Conservation (phyloP, 92 coral and sea anemone genomes). For the Phenganax stokvisi region DNA sequence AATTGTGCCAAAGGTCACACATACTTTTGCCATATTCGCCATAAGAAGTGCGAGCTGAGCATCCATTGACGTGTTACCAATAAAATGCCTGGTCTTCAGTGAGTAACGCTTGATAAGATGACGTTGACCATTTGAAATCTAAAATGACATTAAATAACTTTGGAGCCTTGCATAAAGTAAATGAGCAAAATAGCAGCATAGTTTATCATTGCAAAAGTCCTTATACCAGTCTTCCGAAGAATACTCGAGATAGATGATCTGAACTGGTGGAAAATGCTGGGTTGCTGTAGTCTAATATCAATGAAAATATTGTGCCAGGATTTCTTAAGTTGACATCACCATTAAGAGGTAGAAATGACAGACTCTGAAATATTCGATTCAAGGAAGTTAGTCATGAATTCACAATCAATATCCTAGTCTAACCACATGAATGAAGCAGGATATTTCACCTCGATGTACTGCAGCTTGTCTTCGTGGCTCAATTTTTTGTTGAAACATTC, state of each 20-base stretch:
- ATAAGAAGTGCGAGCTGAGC: conserved; percentile 85
- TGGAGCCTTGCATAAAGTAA: no score
- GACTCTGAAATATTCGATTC: conserved; percentile 33
- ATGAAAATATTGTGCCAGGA: conserved; percentile 72
- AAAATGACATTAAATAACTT: neutral
- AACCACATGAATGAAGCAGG: neutral
- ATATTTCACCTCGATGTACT: conserved; percentile 41
- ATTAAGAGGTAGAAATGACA: conserved; percentile 79
- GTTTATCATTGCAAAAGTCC: neutral
- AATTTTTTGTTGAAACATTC: conserved; percentile 88
- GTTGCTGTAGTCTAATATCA: conserved; percentile 75
- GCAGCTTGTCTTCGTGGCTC: conserved; percentile 51
- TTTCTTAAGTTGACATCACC: conserved; percentile 68
- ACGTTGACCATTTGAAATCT: conserved; percentile 90
- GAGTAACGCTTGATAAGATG: conserved; percentile 72
- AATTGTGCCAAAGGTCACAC: neutral
- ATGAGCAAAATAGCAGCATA: no score
- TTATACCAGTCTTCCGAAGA: conserved; percentile 74
- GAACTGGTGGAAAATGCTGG: conserved; percentile 27
- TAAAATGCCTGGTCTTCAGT: conserved; percentile 74
- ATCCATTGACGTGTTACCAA: conserved; percentile 99
- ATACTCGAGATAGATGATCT: conserved; percentile 48
- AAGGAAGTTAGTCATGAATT: neutral
- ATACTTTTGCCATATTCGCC: conserved; percentile 96
- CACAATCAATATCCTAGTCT: neutral